phyloP scores from a whole-genome alignment of 35 echinoderm and acorn worm species.

The Ophiothrix spiculata region DNA sequence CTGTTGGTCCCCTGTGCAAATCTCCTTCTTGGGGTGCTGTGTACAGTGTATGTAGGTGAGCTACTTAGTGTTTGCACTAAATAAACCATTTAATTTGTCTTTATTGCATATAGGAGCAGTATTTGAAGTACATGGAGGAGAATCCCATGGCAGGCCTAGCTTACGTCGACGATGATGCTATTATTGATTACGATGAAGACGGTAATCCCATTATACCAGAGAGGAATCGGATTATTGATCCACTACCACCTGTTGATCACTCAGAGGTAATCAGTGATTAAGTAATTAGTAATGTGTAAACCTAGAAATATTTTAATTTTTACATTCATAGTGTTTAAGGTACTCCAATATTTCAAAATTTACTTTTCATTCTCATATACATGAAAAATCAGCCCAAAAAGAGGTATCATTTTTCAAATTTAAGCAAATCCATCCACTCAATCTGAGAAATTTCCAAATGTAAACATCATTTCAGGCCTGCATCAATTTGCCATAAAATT shows the following conservation, averaged over 20 bases:
- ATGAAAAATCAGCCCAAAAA: neutral
- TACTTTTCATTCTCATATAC: neutral
- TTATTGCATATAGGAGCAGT: constrained; percentile 82
- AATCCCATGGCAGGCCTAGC: constrained; percentile 82
- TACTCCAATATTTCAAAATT: too few relatives aligned
- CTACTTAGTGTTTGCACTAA: too few relatives aligned
- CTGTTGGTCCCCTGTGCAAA: too few relatives aligned
- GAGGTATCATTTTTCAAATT: neutral
- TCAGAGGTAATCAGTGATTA: constrained; percentile 69
- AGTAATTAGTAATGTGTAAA: too few relatives aligned
- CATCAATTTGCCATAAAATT: too few relatives aligned
- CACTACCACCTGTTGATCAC: constrained; percentile 87
- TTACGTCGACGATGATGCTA: constrained; percentile 73
- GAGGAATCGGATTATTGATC: constrained; percentile 83
- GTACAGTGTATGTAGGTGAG: too few relatives aligned
- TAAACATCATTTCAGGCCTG: too few relatives aligned
- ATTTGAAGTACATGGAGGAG: constrained; percentile 98
- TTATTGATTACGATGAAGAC: constrained; percentile 94
- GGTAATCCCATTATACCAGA: constrained; percentile 97
- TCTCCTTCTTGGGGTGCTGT: too few relatives aligned
- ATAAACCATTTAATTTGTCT: too few relatives aligned
- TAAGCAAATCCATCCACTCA: neutral
- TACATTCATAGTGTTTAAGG: too few relatives aligned
- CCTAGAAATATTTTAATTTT: too few relatives aligned
- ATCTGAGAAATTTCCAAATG: too few relatives aligned